Base-by-base conservation (phyloP, 2,888 invertebrate genomes). In the Andrena flavipes region DNA sequence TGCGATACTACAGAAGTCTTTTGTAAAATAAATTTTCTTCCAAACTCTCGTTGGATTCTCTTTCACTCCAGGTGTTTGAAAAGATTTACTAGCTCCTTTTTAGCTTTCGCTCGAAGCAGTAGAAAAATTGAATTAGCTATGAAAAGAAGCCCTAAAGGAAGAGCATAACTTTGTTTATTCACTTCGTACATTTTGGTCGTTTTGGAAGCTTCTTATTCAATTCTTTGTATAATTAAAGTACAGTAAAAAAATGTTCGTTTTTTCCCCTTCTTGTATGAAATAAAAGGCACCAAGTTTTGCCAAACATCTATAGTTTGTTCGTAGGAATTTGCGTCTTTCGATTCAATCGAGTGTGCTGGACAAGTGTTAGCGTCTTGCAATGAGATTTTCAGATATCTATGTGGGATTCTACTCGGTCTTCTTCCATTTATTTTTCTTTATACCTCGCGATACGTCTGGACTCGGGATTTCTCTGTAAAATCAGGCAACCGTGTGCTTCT, bases 251-350 rank as follows among this genome's bases (percentile, higher is more conserved):
- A 84, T 80, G 69, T 73, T 82, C 71, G 69, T 87, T 56, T 77
- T 87, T 54, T 77, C 62, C 78, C 49, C 56, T 42, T 77, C 78
- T 84, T 84, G 80, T 87, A 87, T 88, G 81, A 87, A 88, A 87
- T 85, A 81, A 87, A 88, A 88, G 88, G 88, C 88, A 88, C 88
- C 77, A 76, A 88, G 84, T 88, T 87, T 76, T 83, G 76, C 82
- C 83, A 82, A 87, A 87, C 85, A 67, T 82, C 71, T 76, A 83
- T 76, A 83, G 84, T 87, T 85, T 85, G 78, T 79, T 79, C 82
- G 33, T 84, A 81, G 76, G 60, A 84, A 73, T 77, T 77, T 51
- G 51, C 35, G 69, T 75, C 73, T 65, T 73, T 62, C 35, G 72
- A 75, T 82, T 77, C 64, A 63, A 60, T 70, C 60, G 56, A 78